Conservation (phyloP, 2,113 vertebrate genomes). For the Nipponia nippon region DNA sequence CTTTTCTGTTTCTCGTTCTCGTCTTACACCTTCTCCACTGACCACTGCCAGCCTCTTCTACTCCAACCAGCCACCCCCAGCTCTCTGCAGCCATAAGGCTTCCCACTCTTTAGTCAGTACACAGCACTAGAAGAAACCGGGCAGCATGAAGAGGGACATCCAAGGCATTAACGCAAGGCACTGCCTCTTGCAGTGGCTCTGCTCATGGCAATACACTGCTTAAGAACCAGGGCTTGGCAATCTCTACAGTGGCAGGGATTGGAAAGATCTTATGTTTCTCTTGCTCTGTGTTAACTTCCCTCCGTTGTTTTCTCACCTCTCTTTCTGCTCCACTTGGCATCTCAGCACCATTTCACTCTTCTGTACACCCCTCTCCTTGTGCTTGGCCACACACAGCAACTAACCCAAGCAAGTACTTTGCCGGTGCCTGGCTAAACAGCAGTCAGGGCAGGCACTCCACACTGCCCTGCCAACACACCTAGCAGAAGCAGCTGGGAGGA, state of each 20-base stretch:
- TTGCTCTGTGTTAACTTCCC: not conserved
- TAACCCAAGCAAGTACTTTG: not conserved
- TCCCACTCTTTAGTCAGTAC: not conserved
- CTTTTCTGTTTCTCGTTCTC: not conserved
- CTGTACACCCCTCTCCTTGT: not conserved
- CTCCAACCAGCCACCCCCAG: rapidly evolving
- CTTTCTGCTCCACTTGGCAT: not conserved
- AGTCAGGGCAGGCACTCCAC: not conserved
- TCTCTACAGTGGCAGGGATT: not conserved
- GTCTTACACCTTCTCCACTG: not conserved
- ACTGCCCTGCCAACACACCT: not conserved
- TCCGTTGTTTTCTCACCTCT: not conserved
- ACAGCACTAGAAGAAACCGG: not conserved
- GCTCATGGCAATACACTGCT: not conserved
- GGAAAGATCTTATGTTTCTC: not conserved
- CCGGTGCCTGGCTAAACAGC: not conserved
- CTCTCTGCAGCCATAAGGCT: not conserved
- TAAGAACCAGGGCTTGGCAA: not conserved
- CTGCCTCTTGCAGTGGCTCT: not conserved
- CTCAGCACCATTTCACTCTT: not conserved
- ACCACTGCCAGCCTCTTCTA: not conserved
- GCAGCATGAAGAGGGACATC: not conserved
- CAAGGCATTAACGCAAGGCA: not conserved
- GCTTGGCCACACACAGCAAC: not conserved
- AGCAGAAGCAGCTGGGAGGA: not conserved